These are phyloP conservation scores for Microcebus tavaratra DNA, from an alignment of 2,113 vertebrate genomes.

Conservation along the genomic window DNA sequence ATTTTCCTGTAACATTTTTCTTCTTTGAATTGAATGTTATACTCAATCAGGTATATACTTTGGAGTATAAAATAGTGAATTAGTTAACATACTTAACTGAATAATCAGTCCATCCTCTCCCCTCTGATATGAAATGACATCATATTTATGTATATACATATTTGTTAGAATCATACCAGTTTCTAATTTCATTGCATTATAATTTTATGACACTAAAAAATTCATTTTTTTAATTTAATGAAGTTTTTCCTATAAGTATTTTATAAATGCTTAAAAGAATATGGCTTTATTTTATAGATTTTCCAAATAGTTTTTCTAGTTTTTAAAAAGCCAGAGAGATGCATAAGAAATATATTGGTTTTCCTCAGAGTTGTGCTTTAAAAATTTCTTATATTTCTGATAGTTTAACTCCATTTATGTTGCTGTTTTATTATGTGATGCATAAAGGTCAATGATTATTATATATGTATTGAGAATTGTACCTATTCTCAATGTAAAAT, in stretches of 20 bases:
- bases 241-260: background rate
- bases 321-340: background rate
- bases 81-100: background rate
- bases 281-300: background rate
- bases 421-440: background rate
- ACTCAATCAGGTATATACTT: background rate
- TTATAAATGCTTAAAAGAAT: background rate
- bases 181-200: background rate
- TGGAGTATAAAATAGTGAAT: background rate
- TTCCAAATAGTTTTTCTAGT: background rate
- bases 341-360: background rate
- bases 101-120: background rate
- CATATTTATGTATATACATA: too few relatives aligned
- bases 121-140: background rate
- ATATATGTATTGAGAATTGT: background rate
- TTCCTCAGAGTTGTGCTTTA: background rate
- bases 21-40: background rate
- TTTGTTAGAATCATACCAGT: background rate
- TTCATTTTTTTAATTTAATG: background rate
- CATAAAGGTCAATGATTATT: background rate
- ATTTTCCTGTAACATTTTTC: conserved; percentile 9
- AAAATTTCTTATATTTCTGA: conserved; percentile 3
- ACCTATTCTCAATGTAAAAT: background rate
- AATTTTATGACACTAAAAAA: background rate
- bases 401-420: background rate